Evolutionary conservation across 2,113 vertebrate genomes (phyloP).

Genomic region (Merops nubicus): DNA sequence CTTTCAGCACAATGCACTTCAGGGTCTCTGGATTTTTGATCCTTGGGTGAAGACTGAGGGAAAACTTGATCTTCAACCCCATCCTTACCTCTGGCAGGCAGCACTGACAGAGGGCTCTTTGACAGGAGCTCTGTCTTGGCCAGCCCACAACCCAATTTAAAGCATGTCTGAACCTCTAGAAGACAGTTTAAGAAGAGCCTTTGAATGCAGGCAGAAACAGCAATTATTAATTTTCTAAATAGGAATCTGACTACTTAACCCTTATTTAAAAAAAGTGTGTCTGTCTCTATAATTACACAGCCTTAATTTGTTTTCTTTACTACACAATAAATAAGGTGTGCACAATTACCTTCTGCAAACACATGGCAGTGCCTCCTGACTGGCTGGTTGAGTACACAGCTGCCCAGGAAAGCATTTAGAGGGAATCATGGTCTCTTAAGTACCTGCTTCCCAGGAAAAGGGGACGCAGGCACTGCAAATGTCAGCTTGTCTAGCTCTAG

Average conservation of each 20-base stretch:
- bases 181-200: slow-evolving; percentile 12
- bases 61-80: neutral
- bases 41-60: neutral
- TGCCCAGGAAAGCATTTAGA: neutral
- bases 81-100: neutral
- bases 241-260: slow-evolving; percentile 68
- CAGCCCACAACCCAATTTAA: slow-evolving; percentile 1
- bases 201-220: neutral
- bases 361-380: neutral
- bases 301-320: slow-evolving; percentile 80
- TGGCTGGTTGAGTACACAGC: neutral
- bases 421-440: neutral
- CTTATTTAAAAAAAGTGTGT: slow-evolving; percentile 71
- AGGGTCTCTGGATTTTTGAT: neutral
- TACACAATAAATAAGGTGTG: slow-evolving; percentile 72
- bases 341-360: slow-evolving; percentile 54
- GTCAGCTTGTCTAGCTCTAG: neutral
- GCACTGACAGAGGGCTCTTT: neutral
- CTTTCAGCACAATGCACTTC: neutral
- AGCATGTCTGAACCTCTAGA: neutral
- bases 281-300: slow-evolving; percentile 72
- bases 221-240: slow-evolving; percentile 75
- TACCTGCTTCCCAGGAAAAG: neutral
- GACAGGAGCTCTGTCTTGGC: neutral
- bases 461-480: neutral